Conservation (phyloP, 2,888 invertebrate genomes). For the Zaprionus bogoriensis region DNA sequence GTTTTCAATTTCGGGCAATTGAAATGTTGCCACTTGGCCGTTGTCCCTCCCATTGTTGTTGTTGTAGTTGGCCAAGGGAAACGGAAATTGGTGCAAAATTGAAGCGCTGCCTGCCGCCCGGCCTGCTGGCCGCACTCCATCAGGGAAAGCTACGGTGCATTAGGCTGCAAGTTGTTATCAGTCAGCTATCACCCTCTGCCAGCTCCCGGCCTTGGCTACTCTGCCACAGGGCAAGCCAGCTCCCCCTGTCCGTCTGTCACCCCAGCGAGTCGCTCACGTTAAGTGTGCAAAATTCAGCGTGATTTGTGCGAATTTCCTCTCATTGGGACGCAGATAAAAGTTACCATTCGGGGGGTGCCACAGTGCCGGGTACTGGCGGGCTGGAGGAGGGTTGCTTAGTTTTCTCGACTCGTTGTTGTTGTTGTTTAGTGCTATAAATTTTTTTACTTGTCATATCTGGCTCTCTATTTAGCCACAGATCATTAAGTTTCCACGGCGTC, state of each 20-base stretch:
- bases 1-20: slow-evolving; percentile 72
- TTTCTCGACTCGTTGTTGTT: slow-evolving; percentile 31
- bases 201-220: slow-evolving; percentile 35
- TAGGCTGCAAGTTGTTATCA: slow-evolving; percentile 75
- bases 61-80: slow-evolving; percentile 36
- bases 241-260: slow-evolving; percentile 20
- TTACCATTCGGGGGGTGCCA: slow-evolving; percentile 10
- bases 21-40: slow-evolving; percentile 74
- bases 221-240: background rate
- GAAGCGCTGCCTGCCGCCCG: slow-evolving; percentile 18
- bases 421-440: slow-evolving; percentile 71
- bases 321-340: slow-evolving; percentile 57
- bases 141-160: slow-evolving; percentile 58
- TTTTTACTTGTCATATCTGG: slow-evolving; percentile 72
- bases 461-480: slow-evolving; percentile 73
- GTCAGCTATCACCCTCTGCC: slow-evolving; percentile 28
- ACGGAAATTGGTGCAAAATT: slow-evolving; percentile 73
- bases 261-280: slow-evolving; percentile 55
- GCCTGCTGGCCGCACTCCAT: slow-evolving; percentile 23
- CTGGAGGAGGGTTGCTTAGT: slow-evolving; percentile 61
- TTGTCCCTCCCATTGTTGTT: slow-evolving; percentile 24
- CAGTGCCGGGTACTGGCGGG: too few relatives aligned
- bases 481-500: slow-evolving; percentile 68
- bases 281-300: slow-evolving; percentile 76
- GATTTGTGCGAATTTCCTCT: slow-evolving; percentile 75